These are phyloP conservation scores for Ptychodera flava DNA, from an alignment of 35 echinoderm and acorn worm genomes.

Conservation along the genomic window DNA sequence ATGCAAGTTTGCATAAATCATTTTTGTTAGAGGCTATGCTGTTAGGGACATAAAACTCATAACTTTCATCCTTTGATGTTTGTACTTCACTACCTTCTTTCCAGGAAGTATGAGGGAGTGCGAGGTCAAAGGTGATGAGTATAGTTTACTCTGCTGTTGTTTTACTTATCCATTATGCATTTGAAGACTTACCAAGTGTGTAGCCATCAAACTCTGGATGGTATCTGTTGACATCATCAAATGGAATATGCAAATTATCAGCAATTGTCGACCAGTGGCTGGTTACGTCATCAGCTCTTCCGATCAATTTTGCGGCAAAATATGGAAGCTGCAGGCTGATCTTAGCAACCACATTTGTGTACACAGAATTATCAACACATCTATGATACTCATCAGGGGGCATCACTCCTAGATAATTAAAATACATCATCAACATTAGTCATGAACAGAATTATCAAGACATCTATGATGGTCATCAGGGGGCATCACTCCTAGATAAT, in stretches of 20 bases:
- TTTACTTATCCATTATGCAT: too few species aligned
- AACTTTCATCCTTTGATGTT: too few species aligned
- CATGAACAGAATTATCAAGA: background rate
- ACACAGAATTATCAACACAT: conserved; percentile 79
- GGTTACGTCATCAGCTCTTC: conserved; percentile 36
- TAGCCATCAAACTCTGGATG: conserved; percentile 95
- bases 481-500: background rate
- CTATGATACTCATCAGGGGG: conserved; percentile 93
- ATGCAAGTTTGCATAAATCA: too few species aligned
- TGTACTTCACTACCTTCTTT: too few species aligned
- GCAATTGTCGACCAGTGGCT: conserved; percentile 43
- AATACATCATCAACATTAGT: conserved; percentile 13
- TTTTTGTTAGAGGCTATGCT: too few species aligned
- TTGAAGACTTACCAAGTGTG: conserved; percentile 55
- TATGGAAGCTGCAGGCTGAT: conserved; percentile 35
- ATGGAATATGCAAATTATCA: conserved; percentile 58
- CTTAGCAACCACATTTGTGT: conserved; percentile 80
- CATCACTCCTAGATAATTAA: conserved; percentile 53
- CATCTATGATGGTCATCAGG: background rate
- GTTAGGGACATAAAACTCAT: too few species aligned
- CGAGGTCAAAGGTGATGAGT: too few species aligned
- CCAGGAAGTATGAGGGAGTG: too few species aligned
- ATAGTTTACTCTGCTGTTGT: too few species aligned
- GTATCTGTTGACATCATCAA: conserved; percentile 37
- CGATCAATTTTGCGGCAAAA: conserved; percentile 19